Evolutionary conservation across 2,113 vertebrate genomes (phyloP).

Genomic region (Donacobius atricapilla): DNA sequence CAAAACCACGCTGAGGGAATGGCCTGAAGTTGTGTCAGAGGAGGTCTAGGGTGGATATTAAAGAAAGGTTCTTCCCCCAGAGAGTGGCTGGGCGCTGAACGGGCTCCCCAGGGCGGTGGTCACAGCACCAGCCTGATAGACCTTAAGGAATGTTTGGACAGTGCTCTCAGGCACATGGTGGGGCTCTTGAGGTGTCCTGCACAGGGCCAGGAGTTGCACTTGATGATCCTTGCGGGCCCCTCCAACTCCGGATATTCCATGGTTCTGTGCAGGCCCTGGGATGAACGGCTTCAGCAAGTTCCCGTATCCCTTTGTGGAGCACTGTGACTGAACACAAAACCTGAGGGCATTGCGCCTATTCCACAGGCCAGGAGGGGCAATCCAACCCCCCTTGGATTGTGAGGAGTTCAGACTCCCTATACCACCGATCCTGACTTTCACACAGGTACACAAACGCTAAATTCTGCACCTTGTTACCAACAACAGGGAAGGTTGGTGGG

Average conservation of each 20-base stretch:
- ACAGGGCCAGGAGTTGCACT: neutral
- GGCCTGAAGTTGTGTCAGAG: neutral
- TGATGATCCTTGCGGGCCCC: accelerated
- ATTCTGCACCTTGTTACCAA: neutral
- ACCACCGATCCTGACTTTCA: neutral
- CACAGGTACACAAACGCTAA: neutral
- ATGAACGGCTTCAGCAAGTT: neutral
- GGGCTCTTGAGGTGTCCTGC: neutral
- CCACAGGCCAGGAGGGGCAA: neutral
- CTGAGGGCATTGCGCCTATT: neutral
- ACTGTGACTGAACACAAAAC: neutral
- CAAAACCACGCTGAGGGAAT: neutral
- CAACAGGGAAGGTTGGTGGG: neutral
- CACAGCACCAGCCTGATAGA: neutral
- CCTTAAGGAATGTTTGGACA: neutral
- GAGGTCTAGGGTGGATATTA: neutral
- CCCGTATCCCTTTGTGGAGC: neutral
- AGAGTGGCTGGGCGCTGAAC: neutral
- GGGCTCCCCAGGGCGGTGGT: neutral
- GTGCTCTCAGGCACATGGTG: neutral
- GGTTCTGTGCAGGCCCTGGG: neutral
- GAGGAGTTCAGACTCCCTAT: neutral
- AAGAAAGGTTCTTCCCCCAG: too few species aligned
- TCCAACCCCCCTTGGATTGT: too few species aligned
- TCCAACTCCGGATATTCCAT: neutral